phyloP scores from a whole-genome alignment of 1,140 invertebrate genomes.

The Elymnias hypermnestra region DNA sequence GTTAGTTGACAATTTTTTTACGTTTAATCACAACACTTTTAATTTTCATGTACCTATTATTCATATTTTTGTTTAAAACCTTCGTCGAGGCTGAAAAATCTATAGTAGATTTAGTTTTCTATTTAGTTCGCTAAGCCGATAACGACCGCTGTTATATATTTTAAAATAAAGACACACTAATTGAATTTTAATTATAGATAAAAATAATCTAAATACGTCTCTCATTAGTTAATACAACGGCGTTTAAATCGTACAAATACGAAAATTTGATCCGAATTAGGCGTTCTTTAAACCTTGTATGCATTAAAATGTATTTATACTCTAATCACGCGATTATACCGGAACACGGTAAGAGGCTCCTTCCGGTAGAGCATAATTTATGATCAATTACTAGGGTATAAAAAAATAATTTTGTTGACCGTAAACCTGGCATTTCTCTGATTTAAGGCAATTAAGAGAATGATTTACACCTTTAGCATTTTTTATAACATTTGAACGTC shows the following conservation, averaged over 20 bases:
- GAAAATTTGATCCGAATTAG: neutral
- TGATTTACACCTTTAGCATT: neutral
- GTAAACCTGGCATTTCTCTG: constrained; percentile 9
- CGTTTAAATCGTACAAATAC: neutral
- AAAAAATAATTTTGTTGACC: constrained; percentile 16
- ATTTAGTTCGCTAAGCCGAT: too few species aligned
- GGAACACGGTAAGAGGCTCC: constrained; percentile 24
- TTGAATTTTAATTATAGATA: too few species aligned
- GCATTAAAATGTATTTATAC: constrained; percentile 10
- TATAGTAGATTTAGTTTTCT: too few species aligned
- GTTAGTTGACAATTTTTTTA: too few species aligned
- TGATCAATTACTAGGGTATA: constrained; percentile 16
- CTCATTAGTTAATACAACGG: too few species aligned
- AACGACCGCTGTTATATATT: too few species aligned
- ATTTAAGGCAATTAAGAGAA: constrained; percentile 2
- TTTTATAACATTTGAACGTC: neutral
- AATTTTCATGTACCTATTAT: too few species aligned
- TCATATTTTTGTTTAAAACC: too few species aligned
- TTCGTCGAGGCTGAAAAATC: too few species aligned
- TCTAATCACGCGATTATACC: constrained; percentile 17
- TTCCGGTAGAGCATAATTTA: constrained; percentile 25
- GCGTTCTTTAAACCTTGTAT: neutral
- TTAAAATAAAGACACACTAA: too few species aligned
- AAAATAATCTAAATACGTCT: too few species aligned
- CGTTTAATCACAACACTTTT: too few species aligned